These are phyloP conservation scores for Oryctolagus cuniculus DNA, from an alignment of 2,113 vertebrate genomes.

Conservation along the genomic window DNA sequence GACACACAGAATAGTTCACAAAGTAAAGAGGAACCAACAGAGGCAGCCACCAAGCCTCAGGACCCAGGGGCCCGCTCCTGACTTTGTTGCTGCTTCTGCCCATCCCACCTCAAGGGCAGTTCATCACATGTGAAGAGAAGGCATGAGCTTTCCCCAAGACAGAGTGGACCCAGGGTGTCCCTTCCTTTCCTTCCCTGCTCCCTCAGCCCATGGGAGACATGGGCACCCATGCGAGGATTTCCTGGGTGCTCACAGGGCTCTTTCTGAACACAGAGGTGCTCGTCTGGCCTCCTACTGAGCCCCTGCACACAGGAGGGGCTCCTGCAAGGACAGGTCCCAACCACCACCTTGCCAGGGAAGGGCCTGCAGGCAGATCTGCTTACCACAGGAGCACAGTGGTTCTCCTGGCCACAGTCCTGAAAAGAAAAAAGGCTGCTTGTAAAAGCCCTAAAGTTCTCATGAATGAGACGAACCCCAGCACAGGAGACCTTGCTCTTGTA, in stretches of 20 bases:
- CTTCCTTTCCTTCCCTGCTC: background rate
- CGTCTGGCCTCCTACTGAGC: background rate
- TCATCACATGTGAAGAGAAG: background rate
- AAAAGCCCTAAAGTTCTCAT: slow-evolving; percentile 37
- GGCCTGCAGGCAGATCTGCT: slow-evolving; percentile 80
- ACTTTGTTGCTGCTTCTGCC: background rate
- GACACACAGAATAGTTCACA: background rate
- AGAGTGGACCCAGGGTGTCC: background rate
- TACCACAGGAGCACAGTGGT: slow-evolving; percentile 91
- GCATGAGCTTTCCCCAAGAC: background rate
- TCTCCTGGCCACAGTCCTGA: slow-evolving; percentile 92
- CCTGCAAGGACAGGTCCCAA: background rate
- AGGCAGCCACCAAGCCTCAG: background rate
- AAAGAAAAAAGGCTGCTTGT: slow-evolving; percentile 74
- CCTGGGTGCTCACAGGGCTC: background rate
- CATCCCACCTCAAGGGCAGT: background rate
- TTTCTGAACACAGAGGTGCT: background rate
- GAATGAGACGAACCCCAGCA: background rate
- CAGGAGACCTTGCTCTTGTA: background rate
- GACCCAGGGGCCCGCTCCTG: background rate
- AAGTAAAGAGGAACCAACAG: slow-evolving; percentile 4
- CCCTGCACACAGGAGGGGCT: background rate
- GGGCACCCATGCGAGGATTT: background rate
- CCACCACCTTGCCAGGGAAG: background rate
- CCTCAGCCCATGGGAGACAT: background rate